These are phyloP conservation scores for Hoplodrina blanda DNA, from an alignment of 2,888 invertebrate species.

Conservation along the genomic window DNA sequence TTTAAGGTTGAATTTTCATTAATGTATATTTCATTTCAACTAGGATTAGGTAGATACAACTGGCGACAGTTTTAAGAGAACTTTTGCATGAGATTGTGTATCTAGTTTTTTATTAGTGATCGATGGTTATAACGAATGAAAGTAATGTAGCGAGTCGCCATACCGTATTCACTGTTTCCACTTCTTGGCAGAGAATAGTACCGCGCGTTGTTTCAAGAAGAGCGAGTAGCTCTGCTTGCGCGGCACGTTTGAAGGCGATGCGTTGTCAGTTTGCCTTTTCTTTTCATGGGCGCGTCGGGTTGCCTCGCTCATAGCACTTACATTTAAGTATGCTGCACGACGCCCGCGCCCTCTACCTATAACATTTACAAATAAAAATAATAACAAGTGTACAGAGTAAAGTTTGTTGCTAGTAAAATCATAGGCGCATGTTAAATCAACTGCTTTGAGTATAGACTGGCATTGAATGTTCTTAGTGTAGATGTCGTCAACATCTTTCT, in stretches of 20 bases:
- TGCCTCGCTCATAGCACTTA: constrained; percentile 65
- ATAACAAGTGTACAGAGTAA: too few species aligned
- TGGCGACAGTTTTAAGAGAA: too few species aligned
- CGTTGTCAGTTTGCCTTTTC: constrained; percentile 58
- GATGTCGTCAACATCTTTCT: too few species aligned
- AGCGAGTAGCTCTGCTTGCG: constrained; percentile 89
- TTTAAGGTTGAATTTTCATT: too few species aligned
- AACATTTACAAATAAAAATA: not conserved
- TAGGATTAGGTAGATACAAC: too few species aligned
- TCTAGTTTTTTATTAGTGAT: too few species aligned
- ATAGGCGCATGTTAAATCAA: too few species aligned
- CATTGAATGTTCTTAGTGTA: too few species aligned
- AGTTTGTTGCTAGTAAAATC: too few species aligned
- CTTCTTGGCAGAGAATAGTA: constrained; percentile 89
- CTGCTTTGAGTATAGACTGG: too few species aligned
- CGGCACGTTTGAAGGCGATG: constrained; percentile 64
- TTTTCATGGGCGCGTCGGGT: constrained; percentile 68
- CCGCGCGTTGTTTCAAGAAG: constrained; percentile 88
- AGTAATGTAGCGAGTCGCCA: constrained; percentile 54
- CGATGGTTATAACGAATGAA: constrained; percentile 37
- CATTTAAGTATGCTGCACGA: constrained; percentile 64
- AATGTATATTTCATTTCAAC: too few species aligned
- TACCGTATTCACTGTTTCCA: constrained; percentile 82
- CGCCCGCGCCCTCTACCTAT: constrained; percentile 79
- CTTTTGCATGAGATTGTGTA: too few species aligned